Conservation (phyloP, 2,888 invertebrate genomes). For the Crioceris asparagi region DNA sequence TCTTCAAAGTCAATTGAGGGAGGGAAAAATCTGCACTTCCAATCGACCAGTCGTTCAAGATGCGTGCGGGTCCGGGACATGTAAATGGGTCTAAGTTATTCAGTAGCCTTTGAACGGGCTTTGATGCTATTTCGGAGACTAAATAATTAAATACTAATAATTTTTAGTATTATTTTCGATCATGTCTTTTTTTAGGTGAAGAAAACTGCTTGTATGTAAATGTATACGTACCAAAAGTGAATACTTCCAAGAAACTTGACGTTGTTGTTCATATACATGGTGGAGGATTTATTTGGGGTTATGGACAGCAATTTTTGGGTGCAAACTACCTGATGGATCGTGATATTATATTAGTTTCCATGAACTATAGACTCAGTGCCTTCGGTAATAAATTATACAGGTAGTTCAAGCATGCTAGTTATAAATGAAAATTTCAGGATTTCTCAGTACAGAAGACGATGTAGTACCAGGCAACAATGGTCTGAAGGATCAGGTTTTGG, state of each 20-base stretch:
- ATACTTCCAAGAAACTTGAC: constrained; percentile 33
- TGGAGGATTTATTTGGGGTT: constrained; percentile 52
- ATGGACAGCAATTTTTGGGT: constrained; percentile 41
- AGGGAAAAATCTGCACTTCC: no score
- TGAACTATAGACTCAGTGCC: constrained; percentile 31
- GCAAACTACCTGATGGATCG: constrained; percentile 48
- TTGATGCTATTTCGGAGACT: no score
- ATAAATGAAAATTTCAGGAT: constrained; percentile 28
- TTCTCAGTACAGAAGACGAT: constrained; percentile 32
- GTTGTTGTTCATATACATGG: constrained; percentile 53
- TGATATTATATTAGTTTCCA: constrained; percentile 34
- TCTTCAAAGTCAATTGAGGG: no score
- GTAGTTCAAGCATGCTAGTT: no score
- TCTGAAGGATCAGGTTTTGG: constrained; percentile 32
- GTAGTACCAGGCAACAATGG: constrained; percentile 33
- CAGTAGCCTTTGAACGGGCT: no score
- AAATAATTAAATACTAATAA: no score
- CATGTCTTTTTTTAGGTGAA: constrained; percentile 37
- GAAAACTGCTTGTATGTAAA: constrained; percentile 55
- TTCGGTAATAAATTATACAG: constrained; percentile 26
- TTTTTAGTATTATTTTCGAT: no score
- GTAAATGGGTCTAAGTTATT: no score
- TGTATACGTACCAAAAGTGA: constrained; percentile 41
- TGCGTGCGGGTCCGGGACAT: no score
- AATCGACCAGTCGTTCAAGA: no score